Evolutionary conservation across 2,888 invertebrate species (phyloP), one percentile per base, ranked within the genome.

Genomic region (Diarsia mendica): DNA sequence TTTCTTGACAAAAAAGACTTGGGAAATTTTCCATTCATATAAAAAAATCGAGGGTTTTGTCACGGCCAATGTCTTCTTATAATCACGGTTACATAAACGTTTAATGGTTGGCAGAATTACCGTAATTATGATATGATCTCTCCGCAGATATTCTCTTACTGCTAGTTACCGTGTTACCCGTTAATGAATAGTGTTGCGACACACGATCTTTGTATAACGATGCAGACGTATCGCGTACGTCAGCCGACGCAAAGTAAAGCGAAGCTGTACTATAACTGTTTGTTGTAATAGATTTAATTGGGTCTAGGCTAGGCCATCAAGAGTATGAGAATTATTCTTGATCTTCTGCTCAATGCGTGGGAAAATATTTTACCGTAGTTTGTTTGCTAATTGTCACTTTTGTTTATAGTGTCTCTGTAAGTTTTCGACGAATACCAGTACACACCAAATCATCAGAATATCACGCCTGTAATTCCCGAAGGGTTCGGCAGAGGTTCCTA

Each of bases 221-320:
- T 39, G 44, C 53, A 77, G 55, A 69, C 53, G 68, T 55, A 75
- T 39, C 39, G 39, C 39, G 39, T 39, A 39, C 6, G 39, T 3
- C 39, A 39, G 6, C 39, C 77, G 10, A 10, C 18, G 28, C 51
- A 18, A 49, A 74, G 48, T 67, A 48, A 44, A 82, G 51, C 48
- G 53, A 23, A n/a, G 28, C 61, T 74, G 53, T 72, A 46, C 20
- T 44, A 15, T 8, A 11, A 20, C 23, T 77, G 6, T 64, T 44
- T 51, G 23, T 33, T 51, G 44, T 65, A 39, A 64, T 77, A 58
- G 15, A 58, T 77, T 72, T 77, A 77, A 80, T 77, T 77, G 23
- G 73, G 80, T 64, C 73, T 77, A 58, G 49, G 64, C 73, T 53
- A 53, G n/a, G 46, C 13, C 55, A 46, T 44, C 55, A 72, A 53